A percentile compares a stretch with the other conserved stretches of the same genome.
Evolutionary conservation across 53 echinoderm and acorn worm species (phyloP).

Genomic region (Paracentrotus lividus): DNA sequence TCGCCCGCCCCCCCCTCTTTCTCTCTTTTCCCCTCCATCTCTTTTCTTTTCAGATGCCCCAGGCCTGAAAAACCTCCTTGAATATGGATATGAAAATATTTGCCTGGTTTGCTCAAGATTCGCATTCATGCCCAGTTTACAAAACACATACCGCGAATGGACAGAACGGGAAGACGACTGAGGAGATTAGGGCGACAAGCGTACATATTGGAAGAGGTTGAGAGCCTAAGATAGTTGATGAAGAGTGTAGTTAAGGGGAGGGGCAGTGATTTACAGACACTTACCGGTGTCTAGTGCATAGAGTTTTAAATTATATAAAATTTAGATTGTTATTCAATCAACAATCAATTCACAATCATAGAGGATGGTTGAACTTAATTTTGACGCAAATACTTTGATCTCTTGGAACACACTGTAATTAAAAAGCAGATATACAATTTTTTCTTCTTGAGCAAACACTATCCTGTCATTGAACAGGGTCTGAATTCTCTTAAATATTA

Average conservation of each 20-base stretch:
- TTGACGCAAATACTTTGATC: no score
- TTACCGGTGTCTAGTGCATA: background rate
- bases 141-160: constrained; percentile 27
- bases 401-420: no score
- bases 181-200: constrained; percentile 16
- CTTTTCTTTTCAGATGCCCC: background rate
- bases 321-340: no score
- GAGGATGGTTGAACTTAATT: no score
- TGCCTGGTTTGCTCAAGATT: constrained; percentile 25
- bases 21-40: background rate
- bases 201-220: background rate
- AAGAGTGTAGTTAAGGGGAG: background rate
- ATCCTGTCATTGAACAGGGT: background rate
- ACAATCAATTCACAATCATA: no score
- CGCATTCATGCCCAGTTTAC: constrained; percentile 47
- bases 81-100: constrained; percentile 58
- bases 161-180: background rate
- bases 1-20: background rate
- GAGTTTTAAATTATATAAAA: no score
- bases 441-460: no score
- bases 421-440: no score
- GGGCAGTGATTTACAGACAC: background rate
- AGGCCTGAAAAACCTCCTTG: constrained; percentile 11
- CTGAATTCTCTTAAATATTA: background rate
- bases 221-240: constrained; percentile 10